phyloP scores from a whole-genome alignment of 1,140 invertebrate genomes.

The Drosophila takahashii region DNA sequence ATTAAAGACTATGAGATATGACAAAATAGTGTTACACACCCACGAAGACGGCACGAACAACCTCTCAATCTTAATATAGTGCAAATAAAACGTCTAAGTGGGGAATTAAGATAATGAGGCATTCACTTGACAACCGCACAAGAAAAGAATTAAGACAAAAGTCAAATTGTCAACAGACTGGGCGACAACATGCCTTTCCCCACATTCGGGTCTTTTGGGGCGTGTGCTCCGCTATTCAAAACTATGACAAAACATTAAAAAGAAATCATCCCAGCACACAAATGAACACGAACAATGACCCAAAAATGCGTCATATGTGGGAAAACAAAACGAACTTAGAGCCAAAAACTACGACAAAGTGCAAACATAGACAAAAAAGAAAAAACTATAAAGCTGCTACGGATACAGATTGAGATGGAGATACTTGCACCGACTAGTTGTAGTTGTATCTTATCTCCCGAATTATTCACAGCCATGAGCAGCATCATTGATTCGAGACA shows the following conservation, averaged over 20 bases:
- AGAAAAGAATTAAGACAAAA: slow-evolving; percentile 30
- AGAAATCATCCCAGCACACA: slow-evolving; percentile 38
- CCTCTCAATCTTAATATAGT: slow-evolving; percentile 7
- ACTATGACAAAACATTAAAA: slow-evolving; percentile 39
- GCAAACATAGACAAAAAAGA: slow-evolving; percentile 29
- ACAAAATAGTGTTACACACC: neutral
- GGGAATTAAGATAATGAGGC: slow-evolving; percentile 29
- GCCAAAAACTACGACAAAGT: slow-evolving; percentile 32
- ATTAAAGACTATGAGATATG: neutral
- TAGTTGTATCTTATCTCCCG: slow-evolving; percentile 4
- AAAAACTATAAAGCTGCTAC: neutral
- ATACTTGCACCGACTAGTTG: slow-evolving; percentile 6
- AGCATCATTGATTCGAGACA: slow-evolving; percentile 50
- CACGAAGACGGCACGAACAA: neutral
- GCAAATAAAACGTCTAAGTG: slow-evolving; percentile 22
- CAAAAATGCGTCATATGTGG: slow-evolving; percentile 39
- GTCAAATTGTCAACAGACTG: slow-evolving; percentile 40
- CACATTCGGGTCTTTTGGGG: slow-evolving; percentile 14
- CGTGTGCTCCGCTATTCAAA: slow-evolving; percentile 10
- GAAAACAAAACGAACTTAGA: slow-evolving; percentile 22
- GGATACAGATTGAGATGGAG: slow-evolving; percentile 23
- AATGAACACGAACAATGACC: slow-evolving; percentile 32
- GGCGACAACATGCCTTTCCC: slow-evolving; percentile 9
- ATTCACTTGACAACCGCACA: slow-evolving; percentile 28
- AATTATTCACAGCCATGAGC: slow-evolving; percentile 1